Base-by-base conservation (phyloP, 2,113 vertebrate genomes). In the Parus major region DNA sequence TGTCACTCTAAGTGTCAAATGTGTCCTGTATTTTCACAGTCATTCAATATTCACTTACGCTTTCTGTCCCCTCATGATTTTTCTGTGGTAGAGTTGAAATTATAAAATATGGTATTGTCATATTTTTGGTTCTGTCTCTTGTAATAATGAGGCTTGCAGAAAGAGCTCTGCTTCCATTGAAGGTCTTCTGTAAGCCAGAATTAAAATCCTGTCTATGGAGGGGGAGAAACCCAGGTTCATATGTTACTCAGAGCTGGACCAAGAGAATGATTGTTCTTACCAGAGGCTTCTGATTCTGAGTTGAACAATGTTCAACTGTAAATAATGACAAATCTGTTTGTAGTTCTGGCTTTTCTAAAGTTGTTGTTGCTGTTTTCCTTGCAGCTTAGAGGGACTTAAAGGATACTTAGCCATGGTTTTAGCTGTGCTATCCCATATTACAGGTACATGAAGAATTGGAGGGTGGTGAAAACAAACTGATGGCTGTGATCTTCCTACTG, bases 31-130 rank as follows among this genome's bases (percentile, higher is more conserved):
- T 91, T 91, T 80, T 94, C 35, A 39, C 7, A 50, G 5, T 29
- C 0, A 0, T 70, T 86, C 35, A 46, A 3, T 68, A 79, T 71
- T 35, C 13, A 33, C 17, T 88, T 82, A 46, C 0, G 42, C 16
- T 6, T 78, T 66, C 21, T 78, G 9, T 78, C 15, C 20, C 70
- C 47, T 19, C 27, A 36, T 27, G 7, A 23, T 44, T 89, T 71
- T 71, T 91, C 10, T 65, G 2, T 70, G 28, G 29, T 61, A 66
- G 50, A 28, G 59, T 70, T 78, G 36, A 80, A 70, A 31, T 44
- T 50, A 28, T 36, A 50, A 49, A 73, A 73, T 10, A 39, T 29
- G 12, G 8, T 64, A 6, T 29, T 63, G 2, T 39, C 8, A 7
- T 73, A 12, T 70, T 83, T 84, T 82, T 78, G 4, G 2, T 84